Evolutionary conservation across 2,888 invertebrate genomes (phyloP).

Genomic region (Cistogaster globosa): DNA sequence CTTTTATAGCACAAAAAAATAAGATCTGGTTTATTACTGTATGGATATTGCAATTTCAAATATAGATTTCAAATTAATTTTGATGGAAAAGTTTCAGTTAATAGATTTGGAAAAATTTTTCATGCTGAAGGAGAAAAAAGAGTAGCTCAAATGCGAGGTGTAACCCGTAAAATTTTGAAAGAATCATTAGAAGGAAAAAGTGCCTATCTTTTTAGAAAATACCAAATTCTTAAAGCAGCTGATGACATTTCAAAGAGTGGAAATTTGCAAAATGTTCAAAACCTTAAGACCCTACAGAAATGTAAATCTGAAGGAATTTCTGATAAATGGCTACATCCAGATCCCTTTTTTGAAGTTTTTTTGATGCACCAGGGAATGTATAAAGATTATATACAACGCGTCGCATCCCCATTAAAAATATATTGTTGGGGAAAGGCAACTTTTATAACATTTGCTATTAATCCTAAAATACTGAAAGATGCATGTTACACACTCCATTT

Average conservation of each 20-base stretch:
- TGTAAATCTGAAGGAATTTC: constrained; percentile 7
- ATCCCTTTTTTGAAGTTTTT: too few species aligned
- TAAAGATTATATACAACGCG: too few species aligned
- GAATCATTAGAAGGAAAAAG: background rate
- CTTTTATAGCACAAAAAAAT: too few species aligned
- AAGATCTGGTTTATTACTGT: too few species aligned
- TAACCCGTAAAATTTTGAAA: constrained; percentile 28
- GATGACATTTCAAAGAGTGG: constrained; percentile 18
- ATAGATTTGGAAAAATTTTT: background rate
- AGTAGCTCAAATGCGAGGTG: constrained; percentile 8
- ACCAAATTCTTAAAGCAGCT: constrained; percentile 21
- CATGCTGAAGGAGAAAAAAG: constrained; percentile 19
- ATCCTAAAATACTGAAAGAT: too few species aligned
- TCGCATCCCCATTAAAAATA: too few species aligned
- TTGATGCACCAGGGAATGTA: too few species aligned
- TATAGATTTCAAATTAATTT: constrained; percentile 12
- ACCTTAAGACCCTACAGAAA: constrained; percentile 5
- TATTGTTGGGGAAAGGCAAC: background rate
- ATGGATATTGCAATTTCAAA: constrained; percentile 21
- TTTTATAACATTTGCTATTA: background rate
- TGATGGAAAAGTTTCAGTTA: constrained; percentile 5
- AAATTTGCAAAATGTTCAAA: constrained; percentile 25
- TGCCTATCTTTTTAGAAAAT: constrained; percentile 27
- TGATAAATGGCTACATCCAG: too few species aligned
- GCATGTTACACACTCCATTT: too few species aligned